These are phyloP conservation scores for Apeira syringaria DNA, from an alignment of 2,888 invertebrate genomes.

Conservation along the genomic window DNA sequence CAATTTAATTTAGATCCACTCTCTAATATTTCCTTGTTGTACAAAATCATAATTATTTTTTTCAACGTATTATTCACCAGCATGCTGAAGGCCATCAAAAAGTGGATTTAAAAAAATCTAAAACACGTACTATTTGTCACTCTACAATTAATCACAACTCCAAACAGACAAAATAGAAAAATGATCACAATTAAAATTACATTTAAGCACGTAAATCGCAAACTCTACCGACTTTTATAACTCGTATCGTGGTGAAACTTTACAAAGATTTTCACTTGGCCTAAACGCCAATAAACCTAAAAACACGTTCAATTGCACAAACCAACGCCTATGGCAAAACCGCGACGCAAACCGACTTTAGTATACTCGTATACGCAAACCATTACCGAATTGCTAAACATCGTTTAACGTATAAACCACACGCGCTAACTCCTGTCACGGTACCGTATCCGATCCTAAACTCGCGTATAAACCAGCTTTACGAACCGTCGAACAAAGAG, in stretches of 20 bases:
- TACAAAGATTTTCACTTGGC: constrained; percentile 75
- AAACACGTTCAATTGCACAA: constrained; percentile 78
- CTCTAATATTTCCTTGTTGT: too few species aligned
- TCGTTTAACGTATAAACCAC: constrained; percentile 60
- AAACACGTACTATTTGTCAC: too few species aligned
- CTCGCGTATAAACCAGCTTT: constrained; percentile 62
- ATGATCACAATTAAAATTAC: constrained; percentile 35
- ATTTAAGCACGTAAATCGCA: constrained; percentile 22
- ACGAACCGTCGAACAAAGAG: constrained; percentile 74
- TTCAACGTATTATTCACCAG: too few species aligned
- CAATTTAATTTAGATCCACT: too few species aligned
- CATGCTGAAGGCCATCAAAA: too few species aligned
- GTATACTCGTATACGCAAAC: constrained; percentile 55
- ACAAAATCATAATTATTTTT: too few species aligned
- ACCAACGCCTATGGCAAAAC: constrained; percentile 70
- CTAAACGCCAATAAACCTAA: constrained; percentile 74
- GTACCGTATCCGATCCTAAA: constrained; percentile 57
- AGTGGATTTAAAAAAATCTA: too few species aligned
- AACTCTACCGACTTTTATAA: constrained; percentile 50
- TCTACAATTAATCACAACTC: too few species aligned
- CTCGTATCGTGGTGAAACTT: constrained; percentile 54
- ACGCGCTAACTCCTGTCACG: constrained; percentile 66
- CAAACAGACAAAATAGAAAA: constrained; percentile 24
- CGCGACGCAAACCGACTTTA: constrained; percentile 68
- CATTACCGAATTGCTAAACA: constrained; percentile 63